Conservation (phyloP, 2,888 invertebrate species). For the Bellardia bayeri region DNA sequence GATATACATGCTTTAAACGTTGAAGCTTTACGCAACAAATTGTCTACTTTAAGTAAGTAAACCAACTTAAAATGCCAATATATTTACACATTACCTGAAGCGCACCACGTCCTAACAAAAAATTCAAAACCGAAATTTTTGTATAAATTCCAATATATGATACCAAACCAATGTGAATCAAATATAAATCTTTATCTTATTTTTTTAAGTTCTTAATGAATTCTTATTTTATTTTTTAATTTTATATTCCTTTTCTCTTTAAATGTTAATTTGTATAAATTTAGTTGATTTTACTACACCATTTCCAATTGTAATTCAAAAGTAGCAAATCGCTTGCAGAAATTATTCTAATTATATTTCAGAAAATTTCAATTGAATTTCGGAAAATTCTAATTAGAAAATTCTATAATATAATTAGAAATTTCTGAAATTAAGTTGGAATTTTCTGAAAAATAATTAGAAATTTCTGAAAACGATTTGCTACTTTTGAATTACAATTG, state of each 20-base stretch:
- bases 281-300: constrained; percentile 4
- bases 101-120: constrained; percentile 1
- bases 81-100: background rate
- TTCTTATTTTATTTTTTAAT: constrained; percentile 3
- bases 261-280: background rate
- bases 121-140: background rate
- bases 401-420: background rate
- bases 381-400: background rate
- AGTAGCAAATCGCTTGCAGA: background rate
- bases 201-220: constrained; percentile 4
- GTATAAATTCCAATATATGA: background rate
- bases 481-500: background rate
- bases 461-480: background rate
- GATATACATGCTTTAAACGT: constrained; percentile 11
- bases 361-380: background rate
- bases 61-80: constrained; percentile 9
- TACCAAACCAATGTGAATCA: background rate
- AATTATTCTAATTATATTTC: background rate
- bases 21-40: constrained; percentile 11
- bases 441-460: background rate
- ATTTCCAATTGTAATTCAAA: constrained; percentile 9
- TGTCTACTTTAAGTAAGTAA: constrained; percentile 17
- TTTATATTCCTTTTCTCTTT: background rate
- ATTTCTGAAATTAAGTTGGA: background rate
- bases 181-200: constrained; percentile 3